Base-by-base conservation (phyloP, 2,888 invertebrate genomes). In the Cephalotes varians region DNA sequence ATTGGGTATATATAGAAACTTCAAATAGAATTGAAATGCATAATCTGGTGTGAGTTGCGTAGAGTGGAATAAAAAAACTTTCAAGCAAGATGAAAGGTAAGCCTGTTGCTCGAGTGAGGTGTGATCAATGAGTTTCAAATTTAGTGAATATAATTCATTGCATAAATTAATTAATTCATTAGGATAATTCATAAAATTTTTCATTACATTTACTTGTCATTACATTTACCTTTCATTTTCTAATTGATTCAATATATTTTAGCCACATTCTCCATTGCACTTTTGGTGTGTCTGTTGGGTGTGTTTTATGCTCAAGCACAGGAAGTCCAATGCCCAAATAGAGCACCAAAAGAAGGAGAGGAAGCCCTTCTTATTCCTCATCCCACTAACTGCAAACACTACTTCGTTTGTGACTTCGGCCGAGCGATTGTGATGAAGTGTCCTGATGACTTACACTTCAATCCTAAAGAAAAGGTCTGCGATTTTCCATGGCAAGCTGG, bases 381-480 rank as follows among this genome's bases (percentile, higher is more conserved):
- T 79, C 91, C 92, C 1, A 49, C 76, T 10, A 86, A 91, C 76
- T 93, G 93, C 82, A 79, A 25, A 0, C 84, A 73, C 47, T 93
- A 89, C 74, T 93, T 88, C 81, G 85, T 86, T 5, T 93, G 93
- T 76, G 82, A 87, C 25, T 72, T 31, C 2, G 91, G 90, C 0
- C 21, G 12, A 6, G 77, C 91, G n/a, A 77, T 89, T 37, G 71
- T 81, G 12, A 91, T 91, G 90, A 15, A 21, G 1, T 93, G 93
- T 28, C 92, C 92, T 1, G 62, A 74, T 0, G 91, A 87, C 25
- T 87, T 93, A 18, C 87, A 91, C 47, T 93, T 91, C 85, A 93
- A 93, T 76, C 60, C 85, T 3, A 18, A n/a, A 21, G 47, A 87
- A 6, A 73, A 85, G 47, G 90, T 88, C 6, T 93, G 93, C 79